A percentile compares a stretch with the other conserved stretches of the same genome.
These are phyloP conservation scores for Anastrepha obliqua DNA, from an alignment of 1,140 invertebrate genomes.

Conservation along the genomic window DNA sequence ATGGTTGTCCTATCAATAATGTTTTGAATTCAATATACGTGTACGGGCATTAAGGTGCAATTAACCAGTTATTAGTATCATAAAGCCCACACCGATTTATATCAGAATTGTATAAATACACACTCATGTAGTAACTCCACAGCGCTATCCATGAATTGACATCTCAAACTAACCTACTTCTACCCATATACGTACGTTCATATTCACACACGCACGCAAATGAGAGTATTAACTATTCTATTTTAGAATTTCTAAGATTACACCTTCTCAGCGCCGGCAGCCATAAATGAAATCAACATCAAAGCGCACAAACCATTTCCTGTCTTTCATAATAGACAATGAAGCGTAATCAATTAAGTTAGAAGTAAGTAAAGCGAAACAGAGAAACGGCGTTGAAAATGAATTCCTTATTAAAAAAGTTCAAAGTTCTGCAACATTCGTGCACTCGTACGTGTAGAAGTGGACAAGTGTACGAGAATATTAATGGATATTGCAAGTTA, in stretches of 20 bases:
- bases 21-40: background rate
- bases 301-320: slow-evolving; percentile 22
- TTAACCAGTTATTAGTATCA: too few relatives aligned
- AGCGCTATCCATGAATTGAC: background rate
- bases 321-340: slow-evolving; percentile 15
- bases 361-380: background rate
- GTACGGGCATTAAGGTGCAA: too few relatives aligned
- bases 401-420: background rate
- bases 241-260: too few relatives aligned
- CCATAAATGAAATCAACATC: background rate
- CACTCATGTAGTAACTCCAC: background rate
- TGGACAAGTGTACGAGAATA: background rate
- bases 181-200: background rate
- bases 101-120: background rate
- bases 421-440: background rate
- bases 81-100: too few relatives aligned
- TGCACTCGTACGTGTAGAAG: background rate
- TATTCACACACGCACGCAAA: background rate
- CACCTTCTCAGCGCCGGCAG: background rate
- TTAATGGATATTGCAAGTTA: background rate
- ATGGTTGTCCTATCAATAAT: background rate
- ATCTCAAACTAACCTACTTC: background rate
- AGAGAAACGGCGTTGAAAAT: background rate
- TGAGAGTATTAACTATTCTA: background rate
- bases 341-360: slow-evolving; percentile 8